Conservation (phyloP, 2,888 invertebrate genomes). For the Iphiclides podalirius region DNA sequence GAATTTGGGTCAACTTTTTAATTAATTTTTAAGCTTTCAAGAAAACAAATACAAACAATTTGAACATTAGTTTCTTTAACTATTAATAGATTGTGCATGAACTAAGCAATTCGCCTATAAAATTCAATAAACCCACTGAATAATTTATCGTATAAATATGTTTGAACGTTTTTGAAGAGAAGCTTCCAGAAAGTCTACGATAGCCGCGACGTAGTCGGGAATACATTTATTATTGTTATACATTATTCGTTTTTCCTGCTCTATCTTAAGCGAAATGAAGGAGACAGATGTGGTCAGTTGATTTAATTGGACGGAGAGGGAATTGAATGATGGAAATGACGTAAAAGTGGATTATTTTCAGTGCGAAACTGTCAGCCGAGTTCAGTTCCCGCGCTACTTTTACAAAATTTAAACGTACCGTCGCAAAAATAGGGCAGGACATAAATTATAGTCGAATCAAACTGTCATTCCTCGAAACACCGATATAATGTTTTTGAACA, state of each 20-base stretch:
- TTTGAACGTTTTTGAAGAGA: not conserved
- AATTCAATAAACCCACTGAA: too few relatives aligned
- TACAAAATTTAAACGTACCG: constrained; percentile 32
- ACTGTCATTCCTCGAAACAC: constrained; percentile 3
- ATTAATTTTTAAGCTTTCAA: too few relatives aligned
- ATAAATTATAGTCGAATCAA: constrained; percentile 36
- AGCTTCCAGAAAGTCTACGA: constrained; percentile 21
- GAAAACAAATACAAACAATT: too few relatives aligned
- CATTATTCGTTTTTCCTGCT: constrained; percentile 1
- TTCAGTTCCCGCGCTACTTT: constrained; percentile 34
- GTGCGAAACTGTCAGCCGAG: constrained; percentile 48
- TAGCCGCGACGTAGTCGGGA: not conserved
- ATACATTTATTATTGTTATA: not conserved
- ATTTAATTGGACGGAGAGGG: constrained; percentile 14
- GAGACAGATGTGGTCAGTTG: constrained; percentile 4
- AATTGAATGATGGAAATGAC: constrained; percentile 35
- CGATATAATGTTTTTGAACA: constrained; percentile 1
- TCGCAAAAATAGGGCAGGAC: constrained; percentile 31
- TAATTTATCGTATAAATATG: too few relatives aligned
- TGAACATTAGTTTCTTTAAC: too few relatives aligned
- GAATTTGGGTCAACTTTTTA: too few relatives aligned
- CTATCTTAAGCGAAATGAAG: not conserved
- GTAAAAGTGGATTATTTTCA: constrained; percentile 33
- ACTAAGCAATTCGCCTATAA: too few relatives aligned
- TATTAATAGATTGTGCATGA: too few relatives aligned